Base-by-base conservation (phyloP, 64 coral and sea anemone species). In the Montipora capricornis region DNA sequence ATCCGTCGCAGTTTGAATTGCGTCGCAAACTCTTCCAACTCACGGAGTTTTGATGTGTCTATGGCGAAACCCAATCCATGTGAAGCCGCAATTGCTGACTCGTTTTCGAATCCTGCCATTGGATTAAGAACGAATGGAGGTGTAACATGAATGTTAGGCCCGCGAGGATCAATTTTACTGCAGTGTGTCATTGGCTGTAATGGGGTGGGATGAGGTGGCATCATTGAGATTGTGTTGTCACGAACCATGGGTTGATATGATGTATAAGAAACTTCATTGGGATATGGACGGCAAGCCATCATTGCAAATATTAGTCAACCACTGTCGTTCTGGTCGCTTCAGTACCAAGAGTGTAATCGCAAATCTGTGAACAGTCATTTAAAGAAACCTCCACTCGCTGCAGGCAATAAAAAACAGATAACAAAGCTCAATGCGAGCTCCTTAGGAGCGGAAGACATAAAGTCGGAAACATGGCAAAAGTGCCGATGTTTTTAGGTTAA, bases 1-100 rank as follows among this genome's bases (percentile, higher is more conserved):
- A 99, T 99, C 78, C 97, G 80, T 46, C 97, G 89, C 4, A 96
- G 89, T 91, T 99, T 99, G 53, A 99, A 99, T 73, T 99, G 91
- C 13, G 92, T 99, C 20, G 97, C 97, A 81, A 99, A 99, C 73
- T 90, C 95, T 79, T 97, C 95, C 66, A 97, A 75, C 58, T 97
- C 95, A 66, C 93, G 92, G 13, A 97, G 95, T 88, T 97, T 97
- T 15, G 95, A 94, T 0, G 96, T 89, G 46, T 98, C 96, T 1
- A 98, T 93, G 16, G 83, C 93, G 84, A 98, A 98, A 45, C 94
- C 96, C n/a, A 95, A 73, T 0, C 90, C 89, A 53, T 87, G 77
- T 5, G 90, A 80, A 45, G 96, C 89, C 14, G 90, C 77, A 2
- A 93, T 70, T 5, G 64, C 83, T 6, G 83, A 74, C 4, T 93